Conservation (phyloP, 2,888 invertebrate genomes). For the Scaptodrosophila latifasciaeformis region DNA sequence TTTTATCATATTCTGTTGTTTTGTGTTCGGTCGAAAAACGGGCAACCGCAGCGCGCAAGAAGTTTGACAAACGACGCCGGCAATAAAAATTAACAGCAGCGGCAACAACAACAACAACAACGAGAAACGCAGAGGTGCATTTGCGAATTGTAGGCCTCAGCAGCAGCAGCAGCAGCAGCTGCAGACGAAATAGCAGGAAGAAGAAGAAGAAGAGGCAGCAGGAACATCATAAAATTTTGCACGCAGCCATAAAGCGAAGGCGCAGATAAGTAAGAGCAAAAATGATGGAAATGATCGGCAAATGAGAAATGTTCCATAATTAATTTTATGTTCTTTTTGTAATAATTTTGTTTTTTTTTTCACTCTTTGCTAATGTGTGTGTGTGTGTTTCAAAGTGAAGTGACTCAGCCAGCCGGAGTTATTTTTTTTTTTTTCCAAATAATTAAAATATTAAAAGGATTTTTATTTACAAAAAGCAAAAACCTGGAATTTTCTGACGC, state of each 20-base stretch:
- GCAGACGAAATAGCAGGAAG: slow-evolving; percentile 9
- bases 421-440: neutral
- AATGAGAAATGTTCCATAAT: too few species aligned
- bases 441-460: too few species aligned
- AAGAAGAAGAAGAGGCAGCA: neutral
- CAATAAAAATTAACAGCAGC: too few species aligned
- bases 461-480: too few species aligned
- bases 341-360: neutral
- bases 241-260: slow-evolving; percentile 52
- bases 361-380: neutral
- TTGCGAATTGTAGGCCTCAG: too few species aligned
- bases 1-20: slow-evolving; percentile 46
- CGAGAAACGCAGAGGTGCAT: slow-evolving; percentile 16
- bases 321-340: too few species aligned
- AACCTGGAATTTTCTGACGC: too few species aligned
- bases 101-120: slow-evolving; percentile 15
- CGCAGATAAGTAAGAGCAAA: slow-evolving; percentile 58
- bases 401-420: neutral
- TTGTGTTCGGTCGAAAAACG: slow-evolving; percentile 34
- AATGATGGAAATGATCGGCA: neutral
- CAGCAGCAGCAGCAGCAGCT: slow-evolving; percentile 14
- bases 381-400: neutral
- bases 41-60: slow-evolving; percentile 12
- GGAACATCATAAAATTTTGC: slow-evolving; percentile 21
- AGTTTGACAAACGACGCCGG: slow-evolving; percentile 1